Base-by-base conservation (phyloP, 2,888 invertebrate species). In the Drosophila maculinotata region DNA sequence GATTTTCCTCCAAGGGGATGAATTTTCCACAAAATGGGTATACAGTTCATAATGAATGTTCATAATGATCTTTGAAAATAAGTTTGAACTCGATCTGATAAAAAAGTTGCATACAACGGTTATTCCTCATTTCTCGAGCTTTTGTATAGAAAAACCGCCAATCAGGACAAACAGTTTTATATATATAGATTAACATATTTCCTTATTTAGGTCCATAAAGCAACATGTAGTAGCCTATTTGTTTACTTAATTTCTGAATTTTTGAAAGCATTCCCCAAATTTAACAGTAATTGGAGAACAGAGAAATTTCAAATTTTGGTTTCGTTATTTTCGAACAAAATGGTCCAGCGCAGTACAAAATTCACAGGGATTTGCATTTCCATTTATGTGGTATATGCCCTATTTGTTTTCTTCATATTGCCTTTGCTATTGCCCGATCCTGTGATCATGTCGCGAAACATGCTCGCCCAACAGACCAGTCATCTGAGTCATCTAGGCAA, bases 391-490 rank as follows among this genome's bases (percentile, higher is more conserved):
- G n/a, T 42, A 12, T 84, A 69, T 44, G 75, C 60, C 0, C 0
- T 84, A 1, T 57, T 84, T 52, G 63, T 72, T 2, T 81, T 84
- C 39, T 26, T 80, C 10, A 6, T 77, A 4, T 39, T 82, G 52
- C 85, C 85, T 12, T n/a, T 70, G 12, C n/a, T 87, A 4, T 20
- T 87, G 45, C 81, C 81, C 3, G 70, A 84, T 56, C 56, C 78
- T 3, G 49, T 87, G 7, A 25, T 41, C 5, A 23, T 82, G 62
- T 51, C 81, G 1, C 59, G 72, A 0, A 10, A 54, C 0, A 25
- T 75, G 1, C 17, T 82, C 3, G 20, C 35, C 10, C 30, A 35
- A 3, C 58, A 58, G 31, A 63, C 67, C 0, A 51, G 36, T 0
- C 36, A 68, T 5, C 6, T 69, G 30, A 51, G 36, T 0, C 36